These are phyloP conservation scores for Nyctalus aviator DNA, from an alignment of 2,797 vertebrate genomes.

Conservation along the genomic window DNA sequence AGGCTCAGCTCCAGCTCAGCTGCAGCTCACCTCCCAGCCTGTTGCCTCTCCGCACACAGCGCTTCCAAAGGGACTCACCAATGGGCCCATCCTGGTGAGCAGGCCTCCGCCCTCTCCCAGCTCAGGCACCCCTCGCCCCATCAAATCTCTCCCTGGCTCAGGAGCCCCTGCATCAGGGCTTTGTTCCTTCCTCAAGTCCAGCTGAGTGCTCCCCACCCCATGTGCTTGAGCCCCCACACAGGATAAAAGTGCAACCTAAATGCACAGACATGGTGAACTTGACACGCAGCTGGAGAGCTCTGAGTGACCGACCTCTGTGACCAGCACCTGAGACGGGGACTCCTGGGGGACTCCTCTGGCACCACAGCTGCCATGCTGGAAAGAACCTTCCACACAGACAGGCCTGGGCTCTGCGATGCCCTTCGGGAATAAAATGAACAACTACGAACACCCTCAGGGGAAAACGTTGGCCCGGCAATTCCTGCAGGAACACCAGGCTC, in stretches of 20 bases:
- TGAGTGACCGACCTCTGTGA: not conserved
- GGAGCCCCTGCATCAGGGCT: too few species aligned
- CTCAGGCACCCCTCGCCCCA: not conserved
- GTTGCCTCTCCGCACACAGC: not conserved
- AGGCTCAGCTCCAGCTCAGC: too few species aligned
- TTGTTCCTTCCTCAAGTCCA: not conserved
- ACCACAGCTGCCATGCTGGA: not conserved
- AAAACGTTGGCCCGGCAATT: conserved; percentile 14
- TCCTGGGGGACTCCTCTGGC: not conserved
- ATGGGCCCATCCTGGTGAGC: too few species aligned
- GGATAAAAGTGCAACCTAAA: not conserved
- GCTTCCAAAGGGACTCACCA: too few species aligned
- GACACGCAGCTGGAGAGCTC: not conserved
- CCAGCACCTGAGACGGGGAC: not conserved
- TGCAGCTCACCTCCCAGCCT: not conserved
- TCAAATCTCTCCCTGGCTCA: not conserved
- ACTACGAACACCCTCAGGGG: not conserved
- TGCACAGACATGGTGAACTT: not conserved
- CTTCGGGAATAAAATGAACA: not conserved
- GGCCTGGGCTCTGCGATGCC: not conserved
- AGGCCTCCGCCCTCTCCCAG: too few species aligned
- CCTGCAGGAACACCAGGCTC: not conserved
- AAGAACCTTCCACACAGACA: not conserved
- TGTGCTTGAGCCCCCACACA: not conserved
- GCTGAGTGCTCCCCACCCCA: not conserved